These are phyloP conservation scores for Xylota sylvarum DNA, from an alignment of 2,888 invertebrate species.

Conservation along the genomic window DNA sequence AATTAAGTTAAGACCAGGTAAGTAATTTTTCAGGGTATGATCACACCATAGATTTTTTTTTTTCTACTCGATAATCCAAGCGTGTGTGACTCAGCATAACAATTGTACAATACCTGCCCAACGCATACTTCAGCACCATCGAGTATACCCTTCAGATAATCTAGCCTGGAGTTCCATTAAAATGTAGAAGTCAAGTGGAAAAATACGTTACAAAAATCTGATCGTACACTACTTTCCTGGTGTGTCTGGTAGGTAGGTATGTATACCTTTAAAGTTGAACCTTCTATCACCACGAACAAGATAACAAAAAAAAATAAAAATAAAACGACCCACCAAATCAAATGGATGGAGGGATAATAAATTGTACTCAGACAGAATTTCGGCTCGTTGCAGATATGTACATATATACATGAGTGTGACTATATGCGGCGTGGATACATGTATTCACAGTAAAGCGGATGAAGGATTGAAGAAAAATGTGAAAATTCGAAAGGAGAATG, in stretches of 20 bases:
- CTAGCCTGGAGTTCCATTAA: constrained; percentile 19
- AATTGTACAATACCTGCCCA: constrained; percentile 27
- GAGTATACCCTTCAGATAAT: constrained; percentile 23
- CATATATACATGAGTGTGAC: not conserved
- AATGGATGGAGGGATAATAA: constrained; percentile 51
- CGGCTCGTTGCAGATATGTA: constrained; percentile 2
- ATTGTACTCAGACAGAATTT: constrained; percentile 49
- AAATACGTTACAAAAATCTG: constrained; percentile 32
- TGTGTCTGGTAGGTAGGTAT: not conserved
- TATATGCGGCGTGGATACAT: not conserved
- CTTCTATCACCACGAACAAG: constrained; percentile 19
- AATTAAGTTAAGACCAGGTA: constrained; percentile 21
- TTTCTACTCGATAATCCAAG: constrained; percentile 18
- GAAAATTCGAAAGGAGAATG: constrained; percentile 33
- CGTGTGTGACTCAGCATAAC: constrained; percentile 32
- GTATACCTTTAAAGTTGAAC: constrained; percentile 9
- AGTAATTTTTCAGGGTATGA: not conserved
- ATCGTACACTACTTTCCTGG: not conserved
- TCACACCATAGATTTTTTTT: not conserved
- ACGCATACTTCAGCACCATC: constrained; percentile 4
- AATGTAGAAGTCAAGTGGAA: constrained; percentile 48
- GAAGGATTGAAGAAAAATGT: constrained; percentile 12
- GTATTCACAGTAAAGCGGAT: constrained; percentile 3
- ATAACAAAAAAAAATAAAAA: not conserved
- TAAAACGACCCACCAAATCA: constrained; percentile 23